phyloP scores from a whole-genome alignment of 2,888 invertebrate species.

The Tetanocera ferruginea region DNA sequence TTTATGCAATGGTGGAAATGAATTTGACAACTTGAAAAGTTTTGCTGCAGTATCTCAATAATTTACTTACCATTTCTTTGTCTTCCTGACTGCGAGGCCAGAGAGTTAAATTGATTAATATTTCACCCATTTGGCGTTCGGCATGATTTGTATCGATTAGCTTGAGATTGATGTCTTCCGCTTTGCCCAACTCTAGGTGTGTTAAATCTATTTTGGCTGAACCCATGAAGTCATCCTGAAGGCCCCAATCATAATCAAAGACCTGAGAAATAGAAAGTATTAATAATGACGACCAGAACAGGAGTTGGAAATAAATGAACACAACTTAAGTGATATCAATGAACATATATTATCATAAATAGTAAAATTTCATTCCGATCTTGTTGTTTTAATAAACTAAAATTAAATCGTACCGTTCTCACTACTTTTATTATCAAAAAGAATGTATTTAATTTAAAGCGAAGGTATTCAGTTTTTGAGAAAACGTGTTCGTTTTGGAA shows the following conservation, averaged over 20 bases:
- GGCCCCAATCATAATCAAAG: constrained; percentile 97
- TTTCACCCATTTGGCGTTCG: constrained; percentile 83
- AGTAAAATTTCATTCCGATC: no score
- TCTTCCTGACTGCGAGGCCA: constrained; percentile 95
- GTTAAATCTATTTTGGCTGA: constrained; percentile 87
- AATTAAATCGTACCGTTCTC: no score
- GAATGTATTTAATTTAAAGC: no score
- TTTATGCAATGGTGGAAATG: neutral
- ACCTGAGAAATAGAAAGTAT: constrained; percentile 72
- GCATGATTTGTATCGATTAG: constrained; percentile 78
- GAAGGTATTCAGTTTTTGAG: no score
- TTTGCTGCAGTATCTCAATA: neutral
- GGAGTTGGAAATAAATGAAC: neutral
- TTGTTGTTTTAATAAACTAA: no score
- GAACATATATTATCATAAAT: no score
- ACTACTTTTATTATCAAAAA: no score
- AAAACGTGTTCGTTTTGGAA: no score
- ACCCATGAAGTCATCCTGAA: constrained; percentile 98
- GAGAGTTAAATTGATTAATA: constrained; percentile 85
- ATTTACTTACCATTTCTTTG: constrained; percentile 84
- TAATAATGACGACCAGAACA: neutral
- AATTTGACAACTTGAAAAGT: neutral
- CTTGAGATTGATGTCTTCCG: constrained; percentile 83
- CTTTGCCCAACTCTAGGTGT: constrained; percentile 81
- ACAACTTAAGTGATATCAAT: neutral